phyloP scores from a whole-genome alignment of 2,888 invertebrate species.

The Agrochola litura region DNA sequence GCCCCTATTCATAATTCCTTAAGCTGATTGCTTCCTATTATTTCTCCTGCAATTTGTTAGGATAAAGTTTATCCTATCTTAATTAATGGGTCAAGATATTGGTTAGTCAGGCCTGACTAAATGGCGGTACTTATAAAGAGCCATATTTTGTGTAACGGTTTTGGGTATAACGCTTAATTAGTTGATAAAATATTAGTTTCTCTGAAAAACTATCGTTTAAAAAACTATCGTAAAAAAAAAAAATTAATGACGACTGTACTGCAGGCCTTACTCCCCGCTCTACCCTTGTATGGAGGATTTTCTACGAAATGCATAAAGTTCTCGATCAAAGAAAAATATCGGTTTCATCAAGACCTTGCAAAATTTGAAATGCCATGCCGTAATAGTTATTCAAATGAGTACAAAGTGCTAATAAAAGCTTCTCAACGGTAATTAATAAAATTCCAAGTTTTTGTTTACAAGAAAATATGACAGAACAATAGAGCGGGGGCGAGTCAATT shows the following conservation, averaged over 20 bases:
- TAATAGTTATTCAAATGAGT: neutral
- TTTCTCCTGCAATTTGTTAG: slow-evolving; percentile 31
- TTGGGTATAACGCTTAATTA: neutral
- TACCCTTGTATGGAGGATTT: neutral
- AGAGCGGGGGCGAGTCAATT: neutral
- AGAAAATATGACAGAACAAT: slow-evolving; percentile 4
- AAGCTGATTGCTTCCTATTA: slow-evolving; percentile 41
- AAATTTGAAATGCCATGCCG: neutral
- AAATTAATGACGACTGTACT: neutral
- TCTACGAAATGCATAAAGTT: neutral
- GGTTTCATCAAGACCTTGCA: neutral
- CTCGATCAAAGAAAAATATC: neutral
- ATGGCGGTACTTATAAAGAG: neutral
- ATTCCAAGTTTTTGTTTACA: neutral
- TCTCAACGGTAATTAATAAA: slow-evolving; percentile 2
- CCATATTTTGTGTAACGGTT: neutral
- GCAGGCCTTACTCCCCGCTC: neutral
- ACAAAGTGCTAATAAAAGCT: slow-evolving; percentile 2
- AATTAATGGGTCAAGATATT: slow-evolving; percentile 44
- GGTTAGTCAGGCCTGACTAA: slow-evolving; percentile 3
- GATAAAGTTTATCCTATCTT: slow-evolving; percentile 36
- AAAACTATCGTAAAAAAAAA: no score
- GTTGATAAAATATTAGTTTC: neutral
- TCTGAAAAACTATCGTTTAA: neutral
- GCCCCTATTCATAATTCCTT: slow-evolving; percentile 43